Percentiles rank a stretch among this genome's conserved stretches.
Conservation (phyloP, 2,888 invertebrate genomes). For the Strigamia crassipes region DNA sequence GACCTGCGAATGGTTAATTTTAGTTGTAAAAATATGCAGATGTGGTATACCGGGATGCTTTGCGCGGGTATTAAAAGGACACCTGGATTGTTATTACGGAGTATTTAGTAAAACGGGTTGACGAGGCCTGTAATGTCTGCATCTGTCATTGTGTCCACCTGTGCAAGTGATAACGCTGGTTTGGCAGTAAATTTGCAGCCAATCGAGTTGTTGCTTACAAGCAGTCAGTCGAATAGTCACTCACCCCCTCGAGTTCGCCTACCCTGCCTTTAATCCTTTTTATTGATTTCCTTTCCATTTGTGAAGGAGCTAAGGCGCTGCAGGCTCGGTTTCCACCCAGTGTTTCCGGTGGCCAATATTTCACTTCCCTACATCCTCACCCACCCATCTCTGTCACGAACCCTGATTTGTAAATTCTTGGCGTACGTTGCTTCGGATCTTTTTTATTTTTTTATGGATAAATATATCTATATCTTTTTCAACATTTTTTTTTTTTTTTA, state of each 20-base stretch:
- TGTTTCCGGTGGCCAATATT: constrained; percentile 34
- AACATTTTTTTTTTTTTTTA: not conserved
- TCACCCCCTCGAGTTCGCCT: not conserved
- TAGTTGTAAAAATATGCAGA: too few species aligned
- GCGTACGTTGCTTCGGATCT: not conserved
- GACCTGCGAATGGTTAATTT: not conserved
- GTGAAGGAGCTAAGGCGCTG: constrained; percentile 26
- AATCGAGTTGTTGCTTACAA: constrained; percentile 32
- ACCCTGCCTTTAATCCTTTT: constrained; percentile 20
- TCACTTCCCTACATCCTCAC: constrained; percentile 20
- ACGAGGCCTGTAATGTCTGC: not conserved
- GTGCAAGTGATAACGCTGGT: not conserved
- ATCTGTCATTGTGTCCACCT: not conserved
- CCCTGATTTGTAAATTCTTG: constrained; percentile 23
- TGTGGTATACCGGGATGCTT: too few species aligned
- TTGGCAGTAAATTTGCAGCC: constrained; percentile 9
- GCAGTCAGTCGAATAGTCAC: not conserved
- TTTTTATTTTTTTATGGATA: not conserved
- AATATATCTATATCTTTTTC: not conserved
- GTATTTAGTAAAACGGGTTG: not conserved
- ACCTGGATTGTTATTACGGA: too few species aligned
- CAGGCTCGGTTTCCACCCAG: constrained; percentile 24
- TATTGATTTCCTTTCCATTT: constrained; percentile 36
- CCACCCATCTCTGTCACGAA: not conserved
- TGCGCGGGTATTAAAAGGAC: too few species aligned